Conservation (phyloP, 2,888 invertebrate species). For the Pristionchus fissidentatus region DNA sequence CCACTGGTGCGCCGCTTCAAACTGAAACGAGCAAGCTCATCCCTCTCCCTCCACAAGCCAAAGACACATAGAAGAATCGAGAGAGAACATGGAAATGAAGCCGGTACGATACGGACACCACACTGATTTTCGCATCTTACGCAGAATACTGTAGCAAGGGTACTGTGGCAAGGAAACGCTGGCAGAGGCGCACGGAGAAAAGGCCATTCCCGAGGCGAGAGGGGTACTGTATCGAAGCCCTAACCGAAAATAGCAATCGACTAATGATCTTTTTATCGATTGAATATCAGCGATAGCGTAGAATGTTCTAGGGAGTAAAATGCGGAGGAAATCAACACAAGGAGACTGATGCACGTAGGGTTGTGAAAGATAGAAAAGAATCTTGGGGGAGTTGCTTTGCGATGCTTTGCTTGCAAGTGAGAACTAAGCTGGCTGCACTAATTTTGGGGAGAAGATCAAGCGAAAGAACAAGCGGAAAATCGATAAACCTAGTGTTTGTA, state of each 20-base stretch:
- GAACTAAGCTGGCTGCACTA: neutral
- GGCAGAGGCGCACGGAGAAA: neutral
- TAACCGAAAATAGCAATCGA: neutral
- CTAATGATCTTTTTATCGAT: no score
- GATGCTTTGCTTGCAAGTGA: constrained; percentile 35
- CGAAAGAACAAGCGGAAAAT: neutral
- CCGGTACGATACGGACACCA: constrained; percentile 21
- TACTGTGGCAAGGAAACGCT: neutral
- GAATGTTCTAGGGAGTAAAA: neutral
- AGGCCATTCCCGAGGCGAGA: constrained; percentile 28
- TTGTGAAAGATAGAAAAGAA: neutral
- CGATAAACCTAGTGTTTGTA: neutral
- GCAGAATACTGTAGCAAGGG: no score
- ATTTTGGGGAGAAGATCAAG: neutral
- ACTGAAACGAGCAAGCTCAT: constrained; percentile 66
- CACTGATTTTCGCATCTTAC: neutral
- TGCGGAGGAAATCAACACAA: constrained; percentile 11
- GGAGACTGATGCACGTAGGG: neutral
- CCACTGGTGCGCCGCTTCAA: constrained; percentile 75
- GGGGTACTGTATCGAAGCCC: constrained; percentile 9
- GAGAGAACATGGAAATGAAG: neutral
- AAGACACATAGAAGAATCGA: neutral
- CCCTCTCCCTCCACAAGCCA: neutral
- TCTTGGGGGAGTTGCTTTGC: constrained; percentile 8
- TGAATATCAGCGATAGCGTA: no score